Evolutionary conservation across 2,797 vertebrate species (phyloP).

Genomic region (Loris lydekkerianus): DNA sequence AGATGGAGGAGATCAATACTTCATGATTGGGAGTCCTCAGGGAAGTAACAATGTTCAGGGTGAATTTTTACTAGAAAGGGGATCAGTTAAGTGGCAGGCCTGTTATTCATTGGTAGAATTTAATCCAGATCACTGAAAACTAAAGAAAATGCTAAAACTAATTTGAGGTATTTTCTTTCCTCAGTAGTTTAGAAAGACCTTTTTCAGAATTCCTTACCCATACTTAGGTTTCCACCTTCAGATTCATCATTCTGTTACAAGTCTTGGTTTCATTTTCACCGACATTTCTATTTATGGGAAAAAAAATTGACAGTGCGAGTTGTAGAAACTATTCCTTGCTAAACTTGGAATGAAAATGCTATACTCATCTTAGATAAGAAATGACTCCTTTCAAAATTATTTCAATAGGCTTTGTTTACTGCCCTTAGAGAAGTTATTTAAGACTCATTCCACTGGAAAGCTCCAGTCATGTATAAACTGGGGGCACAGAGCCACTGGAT

Average conservation of each 20-base stretch:
- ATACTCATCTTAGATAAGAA: slow-evolving; percentile 34
- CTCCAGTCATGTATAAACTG: background rate
- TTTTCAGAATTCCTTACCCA: background rate
- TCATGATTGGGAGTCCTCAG: background rate
- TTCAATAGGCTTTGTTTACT: background rate
- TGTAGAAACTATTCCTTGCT: slow-evolving; percentile 41
- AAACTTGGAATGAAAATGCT: slow-evolving; percentile 30
- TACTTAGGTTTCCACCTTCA: background rate
- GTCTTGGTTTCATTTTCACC: slow-evolving; percentile 41
- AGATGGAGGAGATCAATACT: background rate
- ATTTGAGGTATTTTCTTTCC: background rate
- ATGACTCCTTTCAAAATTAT: slow-evolving; percentile 33
- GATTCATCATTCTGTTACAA: background rate
- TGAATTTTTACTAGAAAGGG: background rate
- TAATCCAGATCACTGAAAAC: background rate
- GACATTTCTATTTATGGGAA: slow-evolving; percentile 68
- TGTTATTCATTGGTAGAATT: background rate
- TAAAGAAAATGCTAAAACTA: slow-evolving; percentile 23
- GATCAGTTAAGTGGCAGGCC: background rate
- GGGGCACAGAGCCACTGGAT: background rate
- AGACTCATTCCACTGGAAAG: background rate
- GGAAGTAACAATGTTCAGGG: background rate
- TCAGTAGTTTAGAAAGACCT: background rate
- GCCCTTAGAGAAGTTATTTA: background rate
- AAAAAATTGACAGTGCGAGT: slow-evolving; percentile 57